These are phyloP conservation scores for Dendrocopos noguchii DNA, from an alignment of 2,113 vertebrate genomes.

Conservation along the genomic window DNA sequence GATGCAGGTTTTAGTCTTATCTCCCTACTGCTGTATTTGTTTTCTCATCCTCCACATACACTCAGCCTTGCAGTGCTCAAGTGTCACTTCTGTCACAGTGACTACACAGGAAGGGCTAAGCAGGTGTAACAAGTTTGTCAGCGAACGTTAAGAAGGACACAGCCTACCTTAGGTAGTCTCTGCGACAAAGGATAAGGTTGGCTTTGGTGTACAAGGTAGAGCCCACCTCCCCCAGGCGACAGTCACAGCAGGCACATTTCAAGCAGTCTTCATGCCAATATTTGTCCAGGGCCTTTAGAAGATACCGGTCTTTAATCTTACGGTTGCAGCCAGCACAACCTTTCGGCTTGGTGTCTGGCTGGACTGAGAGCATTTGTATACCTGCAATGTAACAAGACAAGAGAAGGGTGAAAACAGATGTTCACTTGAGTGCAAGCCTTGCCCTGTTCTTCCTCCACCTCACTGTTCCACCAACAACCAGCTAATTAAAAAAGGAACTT, in stretches of 20 bases:
- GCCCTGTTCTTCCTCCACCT: neutral
- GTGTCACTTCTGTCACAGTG: rapidly evolving
- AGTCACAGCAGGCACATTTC: constrained; percentile 98
- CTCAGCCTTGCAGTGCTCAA: neutral
- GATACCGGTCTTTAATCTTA: constrained; percentile 98
- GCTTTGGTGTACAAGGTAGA: constrained; percentile 99
- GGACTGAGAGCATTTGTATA: constrained; percentile 99
- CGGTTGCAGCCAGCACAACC: constrained; percentile 99
- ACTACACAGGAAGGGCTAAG: neutral
- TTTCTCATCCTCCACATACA: neutral
- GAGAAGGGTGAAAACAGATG: neutral
- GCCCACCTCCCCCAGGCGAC: constrained; percentile 96
- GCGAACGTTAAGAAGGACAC: neutral
- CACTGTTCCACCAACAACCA: rapidly evolving
- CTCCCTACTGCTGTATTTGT: neutral
- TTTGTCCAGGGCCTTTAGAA: constrained; percentile 97
- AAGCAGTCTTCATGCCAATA: constrained; percentile 99
- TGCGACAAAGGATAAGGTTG: constrained; percentile 97
- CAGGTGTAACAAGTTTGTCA: neutral
- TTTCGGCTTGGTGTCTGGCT: constrained; percentile 99
- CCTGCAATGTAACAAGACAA: constrained; percentile 68
- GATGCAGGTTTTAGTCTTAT: neutral
- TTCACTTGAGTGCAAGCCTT: neutral
- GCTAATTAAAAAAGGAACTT: neutral
- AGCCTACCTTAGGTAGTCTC: constrained; percentile 96